Evolutionary conservation across 2,113 vertebrate genomes (phyloP).

Genomic region (Halichoerus grypus): DNA sequence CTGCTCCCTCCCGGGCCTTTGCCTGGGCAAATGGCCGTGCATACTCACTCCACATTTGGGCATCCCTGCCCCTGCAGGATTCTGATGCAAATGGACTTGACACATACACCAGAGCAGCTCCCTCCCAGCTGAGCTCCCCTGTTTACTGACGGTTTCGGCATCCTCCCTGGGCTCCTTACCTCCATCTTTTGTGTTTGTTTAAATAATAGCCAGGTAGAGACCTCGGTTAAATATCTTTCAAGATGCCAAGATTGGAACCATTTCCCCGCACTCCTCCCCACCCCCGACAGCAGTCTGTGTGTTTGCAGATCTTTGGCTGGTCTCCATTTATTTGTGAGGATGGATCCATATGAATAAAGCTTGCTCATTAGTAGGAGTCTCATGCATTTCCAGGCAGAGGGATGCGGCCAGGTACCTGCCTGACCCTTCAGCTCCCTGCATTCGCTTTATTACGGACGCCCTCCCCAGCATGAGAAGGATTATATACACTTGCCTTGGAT

Average conservation of each 20-base stretch:
- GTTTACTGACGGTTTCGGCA: constrained; percentile 69
- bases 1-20: constrained; percentile 60
- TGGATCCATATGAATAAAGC: constrained; percentile 34
- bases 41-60: background rate
- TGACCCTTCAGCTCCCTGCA: background rate
- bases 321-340: constrained; percentile 40
- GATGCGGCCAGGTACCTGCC: background rate
- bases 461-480: background rate
- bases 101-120: background rate
- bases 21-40: constrained; percentile 18
- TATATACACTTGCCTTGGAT: background rate
- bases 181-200: constrained; percentile 81
- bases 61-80: constrained; percentile 58
- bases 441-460: background rate
- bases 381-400: background rate
- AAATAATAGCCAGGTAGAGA: constrained; percentile 78
- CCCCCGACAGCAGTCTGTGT: background rate
- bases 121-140: constrained; percentile 51
- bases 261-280: background rate
- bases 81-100: constrained; percentile 77
- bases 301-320: constrained; percentile 40
- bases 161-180: constrained; percentile 61
- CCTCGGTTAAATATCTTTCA: constrained; percentile 70
- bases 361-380: constrained; percentile 37
- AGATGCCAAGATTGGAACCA: constrained; percentile 44